Conservation (phyloP, 2,888 invertebrate genomes). For the Rhaphigaster nebulosa region DNA sequence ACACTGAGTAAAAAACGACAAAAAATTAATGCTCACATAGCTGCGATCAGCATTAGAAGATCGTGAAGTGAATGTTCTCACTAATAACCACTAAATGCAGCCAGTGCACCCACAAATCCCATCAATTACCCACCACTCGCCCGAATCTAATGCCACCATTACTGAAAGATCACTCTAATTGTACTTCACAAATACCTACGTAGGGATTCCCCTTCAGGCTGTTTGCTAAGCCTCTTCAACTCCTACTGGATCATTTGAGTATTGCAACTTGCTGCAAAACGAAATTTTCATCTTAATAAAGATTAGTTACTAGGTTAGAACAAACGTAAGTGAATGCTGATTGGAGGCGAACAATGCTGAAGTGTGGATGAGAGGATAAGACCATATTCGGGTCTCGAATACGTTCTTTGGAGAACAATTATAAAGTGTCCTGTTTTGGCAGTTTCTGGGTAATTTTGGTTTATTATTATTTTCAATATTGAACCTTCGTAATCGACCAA, state of each 20-base stretch:
- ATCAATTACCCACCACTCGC: constrained; percentile 26
- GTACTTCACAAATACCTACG: constrained; percentile 28
- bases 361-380: too few relatives aligned
- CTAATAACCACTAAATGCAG: constrained; percentile 44
- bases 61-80: constrained; percentile 6
- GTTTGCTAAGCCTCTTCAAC: not conserved
- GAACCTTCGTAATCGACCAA: too few relatives aligned
- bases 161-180: constrained; percentile 29
- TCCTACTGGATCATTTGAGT: not conserved
- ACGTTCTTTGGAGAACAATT: too few relatives aligned
- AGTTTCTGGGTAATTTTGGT: too few relatives aligned
- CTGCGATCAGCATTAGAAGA: not conserved
- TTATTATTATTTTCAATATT: too few relatives aligned
- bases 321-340: too few relatives aligned
- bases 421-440: too few relatives aligned
- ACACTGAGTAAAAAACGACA: not conserved
- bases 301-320: not conserved
- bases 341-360: too few relatives aligned
- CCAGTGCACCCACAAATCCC: constrained; percentile 29
- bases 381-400: too few relatives aligned
- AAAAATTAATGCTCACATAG: not conserved
- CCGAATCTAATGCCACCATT: constrained; percentile 43
- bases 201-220: not conserved
- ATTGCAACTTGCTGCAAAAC: not conserved
- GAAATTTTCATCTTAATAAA: not conserved